Base-by-base conservation (phyloP, 35 echinoderm and acorn worm genomes). In the Holothuria glaberrima region DNA sequence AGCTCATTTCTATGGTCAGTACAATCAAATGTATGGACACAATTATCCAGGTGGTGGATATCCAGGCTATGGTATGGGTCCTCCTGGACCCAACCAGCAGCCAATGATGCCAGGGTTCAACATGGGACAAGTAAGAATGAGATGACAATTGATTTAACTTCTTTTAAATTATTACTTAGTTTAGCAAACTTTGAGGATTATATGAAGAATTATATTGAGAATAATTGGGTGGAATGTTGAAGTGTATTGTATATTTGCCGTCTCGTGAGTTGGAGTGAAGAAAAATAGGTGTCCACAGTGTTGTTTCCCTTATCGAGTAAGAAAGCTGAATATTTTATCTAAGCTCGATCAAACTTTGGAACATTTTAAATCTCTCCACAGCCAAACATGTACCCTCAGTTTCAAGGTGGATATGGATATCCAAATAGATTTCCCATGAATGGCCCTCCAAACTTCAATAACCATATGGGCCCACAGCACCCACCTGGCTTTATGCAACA, bases 31-130 rank as follows among this genome's bases (percentile, higher is more conserved):
- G 74, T 78, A 78, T 48, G 24, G 74, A 52, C 74, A 48, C 27
- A 48, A 48, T 48, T 78, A 25, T 25, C 74, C 74, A 26, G 74
- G 74, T 78, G 70, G 70, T 35, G 74, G 74, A n/a, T 78, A 48
- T 28, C 38, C 41, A 24, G 74, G 74, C 17, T 78, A 78, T 78
- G 74, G 74, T 25, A 78, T 78, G 74, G 74, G 74, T 24, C 36
- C 74, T n/a, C n/a, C n/a, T 10, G 41, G 36, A 48, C 74, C 74
- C 35, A 78, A 78, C 44, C 71, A 75, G 19, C 71, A 17, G 5
- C 74, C 74, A 30, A 78, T 78, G 74, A 78, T 78, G 74, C 74
- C 74, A 78, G 50, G 50, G 20, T 78, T 12, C 22, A 78, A 78
- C 74, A 78, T 78, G 74, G 74, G 74, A 78, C 74, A 78, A 38